phyloP scores from a whole-genome alignment of 2,797 vertebrate species.

The Tokudaia tokunoshimensis region DNA sequence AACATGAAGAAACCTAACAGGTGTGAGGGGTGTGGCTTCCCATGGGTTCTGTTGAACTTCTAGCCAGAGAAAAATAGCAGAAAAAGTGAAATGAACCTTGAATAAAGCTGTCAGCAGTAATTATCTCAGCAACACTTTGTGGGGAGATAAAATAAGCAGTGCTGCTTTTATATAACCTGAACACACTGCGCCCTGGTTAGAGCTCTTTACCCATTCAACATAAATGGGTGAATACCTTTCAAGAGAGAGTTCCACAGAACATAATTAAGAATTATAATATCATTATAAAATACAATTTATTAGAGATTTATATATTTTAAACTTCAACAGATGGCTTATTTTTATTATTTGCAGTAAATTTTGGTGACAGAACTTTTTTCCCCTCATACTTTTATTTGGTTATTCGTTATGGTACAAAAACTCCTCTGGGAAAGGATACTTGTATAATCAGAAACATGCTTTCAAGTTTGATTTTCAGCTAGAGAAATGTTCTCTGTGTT shows the following conservation, averaged over 20 bases:
- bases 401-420: slow-evolving; percentile 77
- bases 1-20: slow-evolving; percentile 93
- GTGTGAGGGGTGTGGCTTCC: slow-evolving; percentile 92
- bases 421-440: slow-evolving; percentile 45
- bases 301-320: slow-evolving; percentile 74
- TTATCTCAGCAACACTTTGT: slow-evolving; percentile 96
- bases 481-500: not conserved
- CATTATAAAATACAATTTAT: slow-evolving; percentile 83
- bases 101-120: slow-evolving; percentile 98
- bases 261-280: slow-evolving; percentile 76
- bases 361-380: slow-evolving; percentile 61
- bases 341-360: slow-evolving; percentile 74
- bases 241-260: slow-evolving; percentile 63
- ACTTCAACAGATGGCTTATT: slow-evolving; percentile 70
- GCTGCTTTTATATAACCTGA: slow-evolving; percentile 90
- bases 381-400: slow-evolving; percentile 65
- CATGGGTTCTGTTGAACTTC: slow-evolving; percentile 90
- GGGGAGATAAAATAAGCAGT: slow-evolving; percentile 89
- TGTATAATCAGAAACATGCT: slow-evolving; percentile 19
- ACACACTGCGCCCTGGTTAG: slow-evolving; percentile 85
- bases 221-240: slow-evolving; percentile 86
- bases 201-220: slow-evolving; percentile 86
- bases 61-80: slow-evolving; percentile 92
- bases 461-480: slow-evolving; percentile 63
- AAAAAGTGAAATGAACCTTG: slow-evolving; percentile 94